Conservation (phyloP, 2,888 invertebrate species). For the Eupithecia inturbata region DNA sequence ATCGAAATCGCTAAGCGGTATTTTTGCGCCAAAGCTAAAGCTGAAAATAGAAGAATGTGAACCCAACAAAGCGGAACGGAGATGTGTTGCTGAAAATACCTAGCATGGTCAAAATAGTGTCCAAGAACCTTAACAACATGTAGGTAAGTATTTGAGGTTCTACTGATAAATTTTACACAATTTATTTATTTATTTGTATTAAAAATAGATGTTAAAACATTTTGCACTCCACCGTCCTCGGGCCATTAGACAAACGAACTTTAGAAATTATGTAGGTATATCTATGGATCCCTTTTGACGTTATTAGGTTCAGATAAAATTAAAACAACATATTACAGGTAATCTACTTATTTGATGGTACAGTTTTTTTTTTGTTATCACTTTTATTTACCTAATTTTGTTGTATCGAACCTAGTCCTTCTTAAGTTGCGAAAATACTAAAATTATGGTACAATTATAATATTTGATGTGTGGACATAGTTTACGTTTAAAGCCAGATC, state of each 20-base stretch:
- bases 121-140: background rate
- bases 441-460: no score
- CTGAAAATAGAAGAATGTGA: constrained; percentile 48
- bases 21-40: constrained; percentile 58
- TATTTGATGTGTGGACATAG: no score
- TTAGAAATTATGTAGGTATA: background rate
- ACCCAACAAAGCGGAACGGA: background rate
- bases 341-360: background rate
- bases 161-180: background rate
- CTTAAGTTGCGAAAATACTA: no score
- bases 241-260: background rate
- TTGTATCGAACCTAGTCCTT: no score
- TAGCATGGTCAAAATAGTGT: background rate
- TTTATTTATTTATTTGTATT: no score
- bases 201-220: no score
- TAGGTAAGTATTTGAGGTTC: background rate
- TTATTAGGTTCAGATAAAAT: background rate
- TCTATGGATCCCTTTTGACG: background rate
- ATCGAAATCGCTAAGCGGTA: constrained; percentile 59
- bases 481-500: no score
- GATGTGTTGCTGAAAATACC: background rate
- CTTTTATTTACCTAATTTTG: no score
- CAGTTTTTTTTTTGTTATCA: background rate
- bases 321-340: background rate
- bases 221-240: background rate